Evolutionary conservation across 2,888 invertebrate species (phyloP).

Genomic region (Chesias legatella): DNA sequence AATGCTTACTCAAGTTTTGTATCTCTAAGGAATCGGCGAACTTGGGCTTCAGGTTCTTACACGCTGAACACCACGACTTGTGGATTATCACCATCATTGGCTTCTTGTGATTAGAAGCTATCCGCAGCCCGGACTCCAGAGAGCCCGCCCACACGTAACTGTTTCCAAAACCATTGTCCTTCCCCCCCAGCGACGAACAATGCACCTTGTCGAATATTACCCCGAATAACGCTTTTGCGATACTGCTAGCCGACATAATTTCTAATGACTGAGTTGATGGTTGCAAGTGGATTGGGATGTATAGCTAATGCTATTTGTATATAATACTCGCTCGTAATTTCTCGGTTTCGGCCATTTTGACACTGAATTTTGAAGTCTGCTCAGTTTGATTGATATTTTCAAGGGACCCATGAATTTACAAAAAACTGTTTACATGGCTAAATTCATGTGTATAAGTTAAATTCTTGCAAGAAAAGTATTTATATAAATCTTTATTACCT

Average conservation of each 20-base stretch:
- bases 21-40: constrained; percentile 81
- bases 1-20: constrained; percentile 78
- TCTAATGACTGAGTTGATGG: constrained; percentile 2
- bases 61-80: constrained; percentile 84
- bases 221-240: constrained; percentile 52
- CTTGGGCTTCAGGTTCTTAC: constrained; percentile 82
- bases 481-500: no score
- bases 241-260: constrained; percentile 53
- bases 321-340: constrained; percentile 27
- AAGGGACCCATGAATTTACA: no score
- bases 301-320: constrained; percentile 40
- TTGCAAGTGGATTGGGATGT: constrained; percentile 18
- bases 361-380: constrained; percentile 15
- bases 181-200: constrained; percentile 42
- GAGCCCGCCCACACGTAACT: constrained; percentile 71
- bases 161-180: constrained; percentile 68
- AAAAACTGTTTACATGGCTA: no score
- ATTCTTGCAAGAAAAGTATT: no score
- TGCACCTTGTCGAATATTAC: constrained; percentile 49
- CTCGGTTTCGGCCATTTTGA: constrained; percentile 43
- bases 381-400: no score
- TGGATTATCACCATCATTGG: constrained; percentile 84
- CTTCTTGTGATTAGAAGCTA: constrained; percentile 68
- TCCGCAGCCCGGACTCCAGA: constrained; percentile 62
- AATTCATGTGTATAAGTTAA: no score